Conservation (phyloP, 2,113 vertebrate genomes). For the Pedionomus torquatus region DNA sequence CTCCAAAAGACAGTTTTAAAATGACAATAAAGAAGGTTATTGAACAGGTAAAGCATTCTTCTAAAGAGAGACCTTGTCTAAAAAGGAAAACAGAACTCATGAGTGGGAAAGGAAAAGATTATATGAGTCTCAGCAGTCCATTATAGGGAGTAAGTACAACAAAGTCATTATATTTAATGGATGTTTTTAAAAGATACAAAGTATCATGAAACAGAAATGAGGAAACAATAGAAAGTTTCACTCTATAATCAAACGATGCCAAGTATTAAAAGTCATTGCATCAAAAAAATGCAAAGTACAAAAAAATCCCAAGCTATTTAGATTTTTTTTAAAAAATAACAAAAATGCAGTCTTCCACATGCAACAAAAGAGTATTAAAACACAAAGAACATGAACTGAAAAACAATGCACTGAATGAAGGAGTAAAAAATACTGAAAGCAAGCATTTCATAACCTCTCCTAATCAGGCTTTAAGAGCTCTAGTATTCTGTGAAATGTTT, state of each 20-base stretch:
- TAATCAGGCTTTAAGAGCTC: conserved; percentile 43
- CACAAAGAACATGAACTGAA: background rate
- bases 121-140: background rate
- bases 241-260: background rate
- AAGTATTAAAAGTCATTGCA: background rate
- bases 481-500: conserved; percentile 10
- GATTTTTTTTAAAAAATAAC: background rate
- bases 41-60: background rate
- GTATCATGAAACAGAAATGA: conserved; percentile 5
- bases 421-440: background rate
- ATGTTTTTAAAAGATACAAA: background rate
- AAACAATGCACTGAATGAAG: background rate
- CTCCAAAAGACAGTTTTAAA: background rate
- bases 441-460: background rate
- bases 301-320: background rate
- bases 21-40: background rate
- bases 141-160: background rate
- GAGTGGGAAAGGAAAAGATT: background rate
- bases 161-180: background rate
- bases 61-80: background rate
- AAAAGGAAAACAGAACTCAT: background rate
- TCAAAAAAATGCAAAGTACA: background rate
- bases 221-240: background rate
- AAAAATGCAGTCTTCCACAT: background rate
- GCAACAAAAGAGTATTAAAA: background rate